Percentiles rank a stretch among this genome's conserved stretches.
Conservation (phyloP, 92 coral and sea anemone genomes). For the Epizoanthus scotinus region DNA sequence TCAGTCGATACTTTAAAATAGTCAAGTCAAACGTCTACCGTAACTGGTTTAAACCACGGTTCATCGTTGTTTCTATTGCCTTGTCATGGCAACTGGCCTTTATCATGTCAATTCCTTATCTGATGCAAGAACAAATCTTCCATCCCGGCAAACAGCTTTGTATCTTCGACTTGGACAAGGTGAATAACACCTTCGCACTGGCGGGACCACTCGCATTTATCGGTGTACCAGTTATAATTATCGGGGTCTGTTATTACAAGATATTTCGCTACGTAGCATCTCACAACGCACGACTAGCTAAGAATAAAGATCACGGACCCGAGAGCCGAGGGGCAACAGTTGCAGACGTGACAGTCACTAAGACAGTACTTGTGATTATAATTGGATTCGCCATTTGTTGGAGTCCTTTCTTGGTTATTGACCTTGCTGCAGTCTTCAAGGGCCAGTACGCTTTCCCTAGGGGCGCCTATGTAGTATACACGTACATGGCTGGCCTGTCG, state of each 20-base stretch:
- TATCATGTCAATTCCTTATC: constrained; percentile 48
- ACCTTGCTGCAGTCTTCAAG: constrained; percentile 16
- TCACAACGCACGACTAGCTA: constrained; percentile 43
- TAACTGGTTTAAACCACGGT: constrained; percentile 44
- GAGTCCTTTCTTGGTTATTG: constrained; percentile 41
- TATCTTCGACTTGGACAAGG: constrained; percentile 44
- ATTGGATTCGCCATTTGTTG: constrained; percentile 48
- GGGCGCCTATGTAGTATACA: constrained; percentile 26
- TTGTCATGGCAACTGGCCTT: constrained; percentile 43
- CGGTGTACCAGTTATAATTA: constrained; percentile 38
- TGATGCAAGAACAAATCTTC: constrained; percentile 42
- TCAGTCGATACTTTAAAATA: constrained; percentile 61
- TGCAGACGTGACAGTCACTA: constrained; percentile 48
- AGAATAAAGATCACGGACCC: background rate
- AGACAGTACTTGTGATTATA: constrained; percentile 46
- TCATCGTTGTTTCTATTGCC: constrained; percentile 41
- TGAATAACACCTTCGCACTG: constrained; percentile 30
- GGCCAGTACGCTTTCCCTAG: constrained; percentile 44
- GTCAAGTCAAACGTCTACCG: constrained; percentile 54
- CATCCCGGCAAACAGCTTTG: constrained; percentile 59
- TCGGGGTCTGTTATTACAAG: constrained; percentile 42
- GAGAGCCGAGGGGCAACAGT: constrained; percentile 37
- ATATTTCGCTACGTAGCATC: constrained; percentile 34
- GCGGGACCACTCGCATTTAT: constrained; percentile 37
- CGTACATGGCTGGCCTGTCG: constrained; percentile 36